Conservation (phyloP, 2,113 vertebrate genomes). For the Ceratotherium simum region DNA sequence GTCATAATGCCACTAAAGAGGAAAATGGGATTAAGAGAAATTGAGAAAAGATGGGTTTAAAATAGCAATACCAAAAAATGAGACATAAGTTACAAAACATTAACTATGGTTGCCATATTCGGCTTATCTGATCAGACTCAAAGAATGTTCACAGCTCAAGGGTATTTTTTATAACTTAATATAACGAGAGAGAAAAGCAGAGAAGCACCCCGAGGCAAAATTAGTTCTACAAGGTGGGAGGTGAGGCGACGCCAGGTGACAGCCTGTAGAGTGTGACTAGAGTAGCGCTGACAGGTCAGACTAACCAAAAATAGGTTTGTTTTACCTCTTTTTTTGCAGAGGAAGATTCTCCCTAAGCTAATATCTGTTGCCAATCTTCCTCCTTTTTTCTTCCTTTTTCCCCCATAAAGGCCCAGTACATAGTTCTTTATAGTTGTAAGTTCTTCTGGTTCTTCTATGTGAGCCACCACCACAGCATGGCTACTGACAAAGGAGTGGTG, state of each 20-base stretch:
- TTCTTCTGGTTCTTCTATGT: too few species aligned
- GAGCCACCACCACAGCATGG: too few species aligned
- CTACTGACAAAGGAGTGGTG: too few species aligned
- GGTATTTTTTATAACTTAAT: background rate
- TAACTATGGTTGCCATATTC: conserved; percentile 35
- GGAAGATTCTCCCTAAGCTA: too few species aligned
- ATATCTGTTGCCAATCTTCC: too few species aligned
- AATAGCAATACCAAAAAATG: background rate
- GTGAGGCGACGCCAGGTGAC: background rate
- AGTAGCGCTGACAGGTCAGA: background rate
- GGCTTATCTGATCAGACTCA: background rate
- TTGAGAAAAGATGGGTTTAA: conserved; percentile 47
- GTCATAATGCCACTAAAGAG: conserved; percentile 60
- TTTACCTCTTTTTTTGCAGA: background rate
- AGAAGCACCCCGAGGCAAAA: background rate
- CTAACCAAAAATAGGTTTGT: background rate
- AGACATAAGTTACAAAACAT: conserved; percentile 21
- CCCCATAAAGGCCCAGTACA: too few species aligned
- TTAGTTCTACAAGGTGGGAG: background rate
- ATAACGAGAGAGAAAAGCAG: background rate
- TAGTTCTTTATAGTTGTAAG: too few species aligned
- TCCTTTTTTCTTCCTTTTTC: too few species aligned
- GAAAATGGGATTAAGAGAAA: conserved; percentile 57
- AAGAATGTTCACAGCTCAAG: background rate
- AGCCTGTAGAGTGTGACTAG: background rate